Evolutionary conservation across 2,888 invertebrate species (phyloP), one percentile per base, ranked within the genome.

Genomic region (Eugnorisma glareosa): DNA sequence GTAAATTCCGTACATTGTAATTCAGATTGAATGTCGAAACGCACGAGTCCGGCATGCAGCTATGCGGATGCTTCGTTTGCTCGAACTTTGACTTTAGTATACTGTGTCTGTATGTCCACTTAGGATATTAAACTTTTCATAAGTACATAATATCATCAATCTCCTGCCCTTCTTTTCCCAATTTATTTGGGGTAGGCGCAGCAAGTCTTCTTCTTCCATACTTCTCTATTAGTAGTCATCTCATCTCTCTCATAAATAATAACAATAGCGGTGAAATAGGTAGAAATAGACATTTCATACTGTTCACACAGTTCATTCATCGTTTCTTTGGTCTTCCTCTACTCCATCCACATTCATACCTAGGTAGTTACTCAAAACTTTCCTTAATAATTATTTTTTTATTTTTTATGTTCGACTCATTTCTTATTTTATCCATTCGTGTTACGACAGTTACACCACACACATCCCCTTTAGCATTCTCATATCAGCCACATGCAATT

Each of bases 1-100:
- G 94, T 94, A 92, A 92, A 95, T 94, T 93, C 94, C 93, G 89
- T 92, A 93, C 94, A 96, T 96, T 96, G 95, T 94, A 93, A 96
- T 96, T 96, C 96, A 95, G 95, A 94, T 93, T 93, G 95, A 90
- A 94, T 94, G 94, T 94, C 93, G 94, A 93, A 94, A 94, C 93
- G 94, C 92, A 95, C 95, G 96, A 93, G 93, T 93, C 91, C 91
- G 96, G 95, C 91, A 96, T 96, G 96, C 94, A 91, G 92, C 93
- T 93, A 94, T 93, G 93, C 95, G 94, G 94, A 95, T 95, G 93
- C 93, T 91, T 86, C 75, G 57, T 43, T 72, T 54, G 51, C 69
- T 85, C 87, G 85, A 88, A 88, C 80, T 87, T 87, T 84, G 87
- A 84, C 84, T 82, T 83, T 63, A 63, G 35, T 59, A 24, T 54